Conservation (phyloP, 2,888 invertebrate genomes). For the Lochmaea crataegi region DNA sequence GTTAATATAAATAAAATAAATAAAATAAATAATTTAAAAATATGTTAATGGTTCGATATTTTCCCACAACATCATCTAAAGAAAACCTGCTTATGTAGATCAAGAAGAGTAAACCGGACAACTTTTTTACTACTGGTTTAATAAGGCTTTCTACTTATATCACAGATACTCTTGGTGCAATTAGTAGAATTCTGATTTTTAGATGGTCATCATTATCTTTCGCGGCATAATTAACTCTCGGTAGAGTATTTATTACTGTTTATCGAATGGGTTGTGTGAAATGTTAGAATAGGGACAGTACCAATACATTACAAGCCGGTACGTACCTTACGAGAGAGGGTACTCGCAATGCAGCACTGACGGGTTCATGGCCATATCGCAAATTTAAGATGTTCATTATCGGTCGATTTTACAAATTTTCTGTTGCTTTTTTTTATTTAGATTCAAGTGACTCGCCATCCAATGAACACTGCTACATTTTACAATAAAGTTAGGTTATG, state of each 20-base stretch:
- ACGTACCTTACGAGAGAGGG: not conserved
- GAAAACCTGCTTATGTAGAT: conserved; percentile 41
- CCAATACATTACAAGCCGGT: not conserved
- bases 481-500: no score
- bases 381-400: not conserved
- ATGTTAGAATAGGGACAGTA: not conserved
- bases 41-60: conserved; percentile 31
- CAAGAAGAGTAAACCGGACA: conserved; percentile 39
- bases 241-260: conserved; percentile 7
- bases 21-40: conserved; percentile 3
- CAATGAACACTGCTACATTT: no score
- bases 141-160: conserved; percentile 39
- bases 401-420: no score
- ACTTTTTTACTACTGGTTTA: conserved; percentile 41
- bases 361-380: not conserved
- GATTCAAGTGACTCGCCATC: no score
- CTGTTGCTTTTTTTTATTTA: no score
- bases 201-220: conserved; percentile 40
- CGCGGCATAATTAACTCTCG: conserved; percentile 28
- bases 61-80: conserved; percentile 39
- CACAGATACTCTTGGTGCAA: conserved; percentile 34
- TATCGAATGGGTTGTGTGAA: not conserved
- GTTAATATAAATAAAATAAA: not conserved
- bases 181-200: conserved; percentile 40
- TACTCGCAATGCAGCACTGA: not conserved